phyloP scores from a whole-genome alignment of 2,113 vertebrate species.

The Rafetus swinhoei region DNA sequence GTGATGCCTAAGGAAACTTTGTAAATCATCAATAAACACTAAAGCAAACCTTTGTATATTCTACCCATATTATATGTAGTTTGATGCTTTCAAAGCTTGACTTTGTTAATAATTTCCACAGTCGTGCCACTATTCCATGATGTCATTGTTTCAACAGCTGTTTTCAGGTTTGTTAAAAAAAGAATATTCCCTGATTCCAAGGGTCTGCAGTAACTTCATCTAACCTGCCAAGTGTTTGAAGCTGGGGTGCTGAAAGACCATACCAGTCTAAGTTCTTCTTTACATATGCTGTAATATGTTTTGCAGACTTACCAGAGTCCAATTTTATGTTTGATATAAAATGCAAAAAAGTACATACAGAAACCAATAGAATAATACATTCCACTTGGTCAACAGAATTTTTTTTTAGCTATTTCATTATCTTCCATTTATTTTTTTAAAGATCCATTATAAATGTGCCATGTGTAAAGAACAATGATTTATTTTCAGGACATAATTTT shows the following conservation, averaged over 20 bases:
- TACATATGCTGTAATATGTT: slow-evolving; percentile 19
- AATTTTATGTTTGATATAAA: slow-evolving; percentile 30
- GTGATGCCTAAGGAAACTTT: slow-evolving; percentile 19
- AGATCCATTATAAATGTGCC: background rate
- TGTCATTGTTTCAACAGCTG: slow-evolving; percentile 84
- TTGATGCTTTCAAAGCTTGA: slow-evolving; percentile 65
- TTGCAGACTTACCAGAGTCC: background rate
- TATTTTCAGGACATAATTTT: background rate
- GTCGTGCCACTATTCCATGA: slow-evolving; percentile 71
- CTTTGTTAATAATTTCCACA: slow-evolving; percentile 74
- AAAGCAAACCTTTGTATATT: slow-evolving; percentile 13
- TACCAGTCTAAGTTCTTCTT: slow-evolving; percentile 30
- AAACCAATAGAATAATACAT: slow-evolving; percentile 17
- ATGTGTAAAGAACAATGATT: background rate
- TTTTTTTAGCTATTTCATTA: background rate
- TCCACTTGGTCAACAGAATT: background rate
- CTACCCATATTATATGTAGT: slow-evolving; percentile 30
- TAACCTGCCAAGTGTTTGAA: slow-evolving; percentile 62
- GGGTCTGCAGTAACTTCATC: slow-evolving; percentile 29
- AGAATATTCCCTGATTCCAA: slow-evolving; percentile 42
- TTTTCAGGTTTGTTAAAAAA: slow-evolving; percentile 64
- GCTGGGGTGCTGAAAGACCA: slow-evolving; percentile 52
- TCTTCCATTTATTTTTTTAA: background rate
- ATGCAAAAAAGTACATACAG: slow-evolving; percentile 1
- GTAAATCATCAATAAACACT: slow-evolving; percentile 45